These are phyloP conservation scores for Idaea straminata DNA, from an alignment of 2,888 invertebrate genomes.

Conservation along the genomic window DNA sequence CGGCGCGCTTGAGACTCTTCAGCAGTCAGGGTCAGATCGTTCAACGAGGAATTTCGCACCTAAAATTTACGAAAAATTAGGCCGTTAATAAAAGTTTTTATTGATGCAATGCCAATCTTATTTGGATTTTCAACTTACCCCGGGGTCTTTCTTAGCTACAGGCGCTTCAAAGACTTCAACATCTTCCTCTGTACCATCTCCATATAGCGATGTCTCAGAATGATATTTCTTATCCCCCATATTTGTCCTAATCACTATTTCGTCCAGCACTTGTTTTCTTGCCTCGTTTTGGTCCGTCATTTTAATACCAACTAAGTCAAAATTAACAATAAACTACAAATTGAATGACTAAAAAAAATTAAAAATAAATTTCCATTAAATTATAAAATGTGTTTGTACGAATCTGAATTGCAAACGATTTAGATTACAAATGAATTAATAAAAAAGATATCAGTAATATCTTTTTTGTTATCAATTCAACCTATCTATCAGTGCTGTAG, in stretches of 20 bases:
- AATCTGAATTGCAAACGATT: constrained; percentile 42
- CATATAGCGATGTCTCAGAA: constrained; percentile 65
- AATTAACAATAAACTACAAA: constrained; percentile 8
- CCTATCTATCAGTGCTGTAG: constrained; percentile 7
- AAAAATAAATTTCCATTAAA: constrained; percentile 18
- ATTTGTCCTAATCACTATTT: constrained; percentile 55
- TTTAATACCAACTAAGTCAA: constrained; percentile 21
- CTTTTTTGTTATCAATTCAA: constrained; percentile 42
- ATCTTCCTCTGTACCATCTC: constrained; percentile 47
- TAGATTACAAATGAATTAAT: constrained; percentile 64
- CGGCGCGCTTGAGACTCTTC: constrained; percentile 41
- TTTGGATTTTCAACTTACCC: constrained; percentile 44
- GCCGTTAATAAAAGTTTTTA: constrained; percentile 1
- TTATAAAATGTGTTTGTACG: constrained; percentile 28
- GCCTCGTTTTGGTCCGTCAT: constrained; percentile 48
- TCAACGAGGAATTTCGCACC: constrained; percentile 56
- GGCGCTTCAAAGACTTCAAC: constrained; percentile 19
- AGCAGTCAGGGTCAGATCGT: constrained; percentile 33
- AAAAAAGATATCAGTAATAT: constrained; percentile 51
- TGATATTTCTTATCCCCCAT: constrained; percentile 68
- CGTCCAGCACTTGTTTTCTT: constrained; percentile 51
- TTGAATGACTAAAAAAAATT: constrained; percentile 10
- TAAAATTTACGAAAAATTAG: constrained; percentile 22
- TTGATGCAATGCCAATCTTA: neutral
- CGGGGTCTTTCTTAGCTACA: constrained; percentile 45